Percentiles rank a stretch among this genome's conserved stretches.
phyloP scores from a whole-genome alignment of 2,113 vertebrate species.

The Girardinichthys multiradiatus region DNA sequence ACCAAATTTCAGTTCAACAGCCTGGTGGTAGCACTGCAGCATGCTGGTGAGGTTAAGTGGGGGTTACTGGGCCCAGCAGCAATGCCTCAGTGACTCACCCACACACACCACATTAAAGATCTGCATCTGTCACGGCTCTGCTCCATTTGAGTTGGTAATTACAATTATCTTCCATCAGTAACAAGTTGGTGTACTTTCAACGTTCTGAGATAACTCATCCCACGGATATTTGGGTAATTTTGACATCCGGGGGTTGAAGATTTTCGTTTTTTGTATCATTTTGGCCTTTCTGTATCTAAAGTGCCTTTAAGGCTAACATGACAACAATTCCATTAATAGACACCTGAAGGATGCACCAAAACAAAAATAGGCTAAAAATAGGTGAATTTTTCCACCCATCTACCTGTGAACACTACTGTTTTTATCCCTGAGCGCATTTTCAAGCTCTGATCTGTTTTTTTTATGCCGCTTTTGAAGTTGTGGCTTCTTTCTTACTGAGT shows the following conservation, averaged over 20 bases:
- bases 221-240: constrained; percentile 39
- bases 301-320: background rate
- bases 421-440: background rate
- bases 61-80: constrained; percentile 50
- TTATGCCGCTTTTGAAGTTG: too few relatives aligned
- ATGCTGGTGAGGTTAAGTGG: constrained; percentile 60
- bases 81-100: constrained; percentile 18
- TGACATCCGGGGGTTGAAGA: constrained; percentile 37
- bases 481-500: background rate
- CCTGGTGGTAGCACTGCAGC: constrained; percentile 28
- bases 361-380: background rate
- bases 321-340: constrained; percentile 4
- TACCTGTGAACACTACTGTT: background rate
- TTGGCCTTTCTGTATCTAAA: constrained; percentile 8
- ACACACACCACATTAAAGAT: constrained; percentile 29
- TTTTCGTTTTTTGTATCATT: constrained; percentile 5
- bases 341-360: background rate
- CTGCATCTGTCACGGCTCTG: constrained; percentile 76
- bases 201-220: constrained; percentile 53
- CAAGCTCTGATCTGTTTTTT: background rate
- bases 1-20: constrained; percentile 21
- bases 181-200: constrained; percentile 49
- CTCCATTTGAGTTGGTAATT: constrained; percentile 80
- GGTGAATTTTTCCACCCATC: background rate
- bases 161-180: constrained; percentile 74